A percentile compares a stretch with the other conserved stretches of the same genome.
Conservation (phyloP, 2,113 vertebrate species). For the Atrichornis clamosus region DNA sequence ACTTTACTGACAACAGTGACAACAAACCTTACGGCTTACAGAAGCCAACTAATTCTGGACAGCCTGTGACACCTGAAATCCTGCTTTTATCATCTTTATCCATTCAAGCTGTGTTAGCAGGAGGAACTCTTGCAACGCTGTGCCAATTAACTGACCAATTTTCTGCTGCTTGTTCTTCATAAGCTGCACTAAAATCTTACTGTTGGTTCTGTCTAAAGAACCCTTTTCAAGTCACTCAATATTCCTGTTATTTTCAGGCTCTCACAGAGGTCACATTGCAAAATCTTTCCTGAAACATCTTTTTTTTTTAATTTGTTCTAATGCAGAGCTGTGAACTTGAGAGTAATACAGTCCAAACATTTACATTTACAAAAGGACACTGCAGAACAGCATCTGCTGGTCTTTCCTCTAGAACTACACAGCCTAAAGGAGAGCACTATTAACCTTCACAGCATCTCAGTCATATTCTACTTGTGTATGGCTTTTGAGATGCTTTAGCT, state of each 20-base stretch:
- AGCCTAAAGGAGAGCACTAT: neutral
- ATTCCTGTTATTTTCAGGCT: neutral
- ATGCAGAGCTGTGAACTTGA: neutral
- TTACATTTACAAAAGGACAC: neutral
- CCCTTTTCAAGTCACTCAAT: neutral
- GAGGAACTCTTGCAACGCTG: neutral
- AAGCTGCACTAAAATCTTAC: neutral
- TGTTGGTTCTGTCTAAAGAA: neutral
- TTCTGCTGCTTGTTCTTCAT: neutral
- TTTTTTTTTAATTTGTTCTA: neutral
- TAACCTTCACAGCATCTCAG: neutral
- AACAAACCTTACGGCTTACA: neutral
- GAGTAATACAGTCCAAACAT: neutral
- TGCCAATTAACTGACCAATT: neutral
- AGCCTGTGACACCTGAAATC: neutral
- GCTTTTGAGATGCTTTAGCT: neutral
- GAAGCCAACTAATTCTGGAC: neutral
- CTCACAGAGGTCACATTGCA: neutral
- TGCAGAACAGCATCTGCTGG: neutral
- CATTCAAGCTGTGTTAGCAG: neutral
- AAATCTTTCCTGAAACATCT: neutral
- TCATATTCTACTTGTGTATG: neutral
- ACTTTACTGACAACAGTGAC: neutral
- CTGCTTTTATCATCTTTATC: neutral
- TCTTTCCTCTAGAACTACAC: neutral